Conservation (phyloP, 2,888 invertebrate genomes). For the Standfussiana lucernea region DNA sequence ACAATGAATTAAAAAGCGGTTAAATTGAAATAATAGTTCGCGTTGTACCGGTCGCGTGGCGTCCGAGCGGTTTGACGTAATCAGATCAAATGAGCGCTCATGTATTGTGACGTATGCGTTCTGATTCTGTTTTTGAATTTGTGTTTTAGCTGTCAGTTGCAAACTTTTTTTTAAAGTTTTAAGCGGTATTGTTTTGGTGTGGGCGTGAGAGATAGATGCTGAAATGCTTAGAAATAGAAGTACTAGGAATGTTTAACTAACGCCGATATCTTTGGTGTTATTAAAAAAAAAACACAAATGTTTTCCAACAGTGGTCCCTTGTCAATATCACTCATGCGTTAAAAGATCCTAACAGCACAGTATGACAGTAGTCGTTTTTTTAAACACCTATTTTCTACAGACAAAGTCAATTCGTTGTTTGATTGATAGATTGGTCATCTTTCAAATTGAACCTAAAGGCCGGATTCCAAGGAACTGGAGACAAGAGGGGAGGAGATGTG, state of each 20-base stretch:
- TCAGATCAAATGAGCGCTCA: constrained; percentile 64
- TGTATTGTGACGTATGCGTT: constrained; percentile 58
- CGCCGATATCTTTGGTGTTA: too few relatives aligned
- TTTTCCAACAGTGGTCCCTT: too few relatives aligned
- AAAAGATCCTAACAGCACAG: too few relatives aligned
- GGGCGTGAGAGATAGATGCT: neutral
- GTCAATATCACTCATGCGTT: too few relatives aligned
- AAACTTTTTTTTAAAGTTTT: constrained; percentile 26
- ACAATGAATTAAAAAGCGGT: constrained; percentile 77
- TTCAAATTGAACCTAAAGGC: too few relatives aligned
- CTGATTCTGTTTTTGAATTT: constrained; percentile 65
- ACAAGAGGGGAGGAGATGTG: too few relatives aligned
- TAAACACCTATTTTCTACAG: too few relatives aligned
- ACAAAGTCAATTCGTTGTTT: too few relatives aligned
- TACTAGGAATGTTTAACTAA: neutral
- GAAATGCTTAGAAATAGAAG: neutral
- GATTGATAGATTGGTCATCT: too few relatives aligned
- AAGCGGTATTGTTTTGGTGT: neutral
- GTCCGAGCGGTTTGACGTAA: constrained; percentile 53
- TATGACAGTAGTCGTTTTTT: too few relatives aligned
- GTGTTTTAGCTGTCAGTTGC: constrained; percentile 63
- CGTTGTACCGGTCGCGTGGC: constrained; percentile 60
- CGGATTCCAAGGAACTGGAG: too few relatives aligned
- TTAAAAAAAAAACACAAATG: neutral
- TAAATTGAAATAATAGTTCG: constrained; percentile 70